Evolutionary conservation across 2,113 vertebrate species (phyloP).

Genomic region (Spea multiplicata): DNA sequence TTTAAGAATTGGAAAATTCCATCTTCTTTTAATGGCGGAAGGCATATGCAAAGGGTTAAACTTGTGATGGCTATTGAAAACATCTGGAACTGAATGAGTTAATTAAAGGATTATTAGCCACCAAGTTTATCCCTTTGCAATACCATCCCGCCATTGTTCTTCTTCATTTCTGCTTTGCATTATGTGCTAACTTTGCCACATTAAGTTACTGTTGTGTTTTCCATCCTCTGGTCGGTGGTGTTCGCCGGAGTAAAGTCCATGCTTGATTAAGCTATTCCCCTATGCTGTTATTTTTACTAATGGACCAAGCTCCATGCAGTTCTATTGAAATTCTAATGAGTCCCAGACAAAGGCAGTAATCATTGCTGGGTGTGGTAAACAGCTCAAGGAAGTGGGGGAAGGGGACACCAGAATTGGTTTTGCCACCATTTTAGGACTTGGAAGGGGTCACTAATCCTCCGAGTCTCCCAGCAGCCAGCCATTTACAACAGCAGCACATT

Average conservation of each 20-base stretch:
- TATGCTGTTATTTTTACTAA: conserved; percentile 46
- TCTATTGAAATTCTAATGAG: conserved; percentile 48
- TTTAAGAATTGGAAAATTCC: too few relatives aligned
- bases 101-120: conserved; percentile 22
- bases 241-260: conserved; percentile 27
- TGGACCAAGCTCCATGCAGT: conserved; percentile 36
- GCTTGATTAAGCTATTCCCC: conserved; percentile 39
- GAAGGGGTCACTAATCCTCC: conserved; percentile 5
- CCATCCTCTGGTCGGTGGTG: conserved; percentile 12
- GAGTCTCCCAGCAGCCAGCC: neutral
- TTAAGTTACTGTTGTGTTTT: conserved; percentile 43
- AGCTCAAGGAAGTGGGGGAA: conserved; percentile 32
- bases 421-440: conserved; percentile 16
- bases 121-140: conserved; percentile 2
- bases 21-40: too few relatives aligned
- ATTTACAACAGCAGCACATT: neutral
- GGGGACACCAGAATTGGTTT: neutral
- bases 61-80: conserved; percentile 14
- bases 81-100: conserved; percentile 12
- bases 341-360: conserved; percentile 46
- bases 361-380: conserved; percentile 40
- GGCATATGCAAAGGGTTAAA: neutral
- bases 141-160: neutral
- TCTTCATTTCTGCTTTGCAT: conserved; percentile 16
- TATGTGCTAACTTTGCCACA: conserved; percentile 35